Percentiles rank a stretch among this genome's conserved stretches.
Conservation (phyloP, 2,797 vertebrate species). For the Hoplostethus atlanticus region DNA sequence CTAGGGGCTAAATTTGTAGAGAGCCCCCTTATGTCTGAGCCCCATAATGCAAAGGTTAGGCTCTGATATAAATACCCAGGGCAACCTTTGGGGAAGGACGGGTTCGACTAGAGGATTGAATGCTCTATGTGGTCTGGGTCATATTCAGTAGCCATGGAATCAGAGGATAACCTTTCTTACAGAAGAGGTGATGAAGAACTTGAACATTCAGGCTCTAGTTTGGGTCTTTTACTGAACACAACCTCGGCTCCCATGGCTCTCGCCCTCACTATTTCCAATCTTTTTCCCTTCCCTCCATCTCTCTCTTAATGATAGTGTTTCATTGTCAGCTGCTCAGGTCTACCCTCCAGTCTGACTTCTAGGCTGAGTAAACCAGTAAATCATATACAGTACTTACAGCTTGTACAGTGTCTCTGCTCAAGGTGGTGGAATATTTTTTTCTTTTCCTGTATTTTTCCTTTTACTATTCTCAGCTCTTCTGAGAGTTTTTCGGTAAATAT, state of each 20-base stretch:
- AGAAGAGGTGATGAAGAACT: slow-evolving; percentile 16
- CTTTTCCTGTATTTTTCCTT: slow-evolving; percentile 21
- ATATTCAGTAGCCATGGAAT: slow-evolving; percentile 37
- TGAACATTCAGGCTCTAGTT: slow-evolving; percentile 9
- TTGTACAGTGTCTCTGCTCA: slow-evolving; percentile 44
- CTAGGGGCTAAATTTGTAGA: slow-evolving; percentile 34
- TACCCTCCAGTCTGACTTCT: slow-evolving; percentile 46
- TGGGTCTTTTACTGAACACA: slow-evolving; percentile 16
- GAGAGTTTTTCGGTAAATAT: slow-evolving; percentile 66
- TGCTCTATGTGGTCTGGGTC: slow-evolving; percentile 29
- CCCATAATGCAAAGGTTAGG: slow-evolving; percentile 53
- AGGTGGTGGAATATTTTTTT: not conserved
- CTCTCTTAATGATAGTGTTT: slow-evolving; percentile 15
- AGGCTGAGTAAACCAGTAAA: slow-evolving; percentile 30
- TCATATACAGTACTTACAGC: slow-evolving; percentile 41
- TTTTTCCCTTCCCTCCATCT: slow-evolving; percentile 19
- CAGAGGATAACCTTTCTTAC: slow-evolving; percentile 25
- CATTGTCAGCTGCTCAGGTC: slow-evolving; percentile 47
- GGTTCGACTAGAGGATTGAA: slow-evolving; percentile 40
- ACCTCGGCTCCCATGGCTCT: slow-evolving; percentile 12
- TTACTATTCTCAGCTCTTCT: slow-evolving; percentile 46
- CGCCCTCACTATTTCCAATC: not conserved
- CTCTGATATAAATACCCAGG: slow-evolving; percentile 59
- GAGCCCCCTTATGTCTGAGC: slow-evolving; percentile 18
- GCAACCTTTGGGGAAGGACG: slow-evolving; percentile 50